These are phyloP conservation scores for Plutomurus gul DNA, from an alignment of 1,140 invertebrate genomes.

Conservation along the genomic window DNA sequence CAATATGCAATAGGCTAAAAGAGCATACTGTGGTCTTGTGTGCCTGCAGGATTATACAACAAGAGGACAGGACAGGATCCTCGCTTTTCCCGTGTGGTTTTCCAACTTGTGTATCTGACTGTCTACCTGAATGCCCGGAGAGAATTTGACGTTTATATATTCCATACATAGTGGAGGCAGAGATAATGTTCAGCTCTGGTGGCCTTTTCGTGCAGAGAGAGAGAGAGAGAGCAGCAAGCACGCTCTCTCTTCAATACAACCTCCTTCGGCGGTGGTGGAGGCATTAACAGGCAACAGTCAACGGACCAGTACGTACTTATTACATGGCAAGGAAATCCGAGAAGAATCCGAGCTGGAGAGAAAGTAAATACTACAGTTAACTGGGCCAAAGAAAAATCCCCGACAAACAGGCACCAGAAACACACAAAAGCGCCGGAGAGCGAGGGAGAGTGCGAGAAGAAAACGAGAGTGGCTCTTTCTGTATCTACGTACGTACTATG, in stretches of 20 bases:
- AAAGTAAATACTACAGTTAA: not conserved
- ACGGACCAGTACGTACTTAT: too few species aligned
- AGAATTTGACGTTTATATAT: conserved; percentile 8
- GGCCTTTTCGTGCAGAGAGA: too few species aligned
- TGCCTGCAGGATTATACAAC: not conserved
- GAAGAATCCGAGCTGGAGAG: too few species aligned
- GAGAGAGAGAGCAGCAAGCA: too few species aligned
- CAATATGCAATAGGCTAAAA: too few species aligned
- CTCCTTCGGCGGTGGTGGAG: too few species aligned
- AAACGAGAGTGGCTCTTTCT: not conserved
- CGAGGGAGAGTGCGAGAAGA: not conserved
- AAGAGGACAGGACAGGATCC: not conserved
- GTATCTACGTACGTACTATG: too few species aligned
- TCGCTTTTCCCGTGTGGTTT: conserved; percentile 1
- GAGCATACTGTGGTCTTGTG: not conserved
- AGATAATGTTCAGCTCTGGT: too few species aligned
- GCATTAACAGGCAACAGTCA: too few species aligned
- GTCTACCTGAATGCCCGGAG: conserved; percentile 8
- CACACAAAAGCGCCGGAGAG: not conserved
- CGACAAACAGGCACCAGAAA: conserved; percentile 13
- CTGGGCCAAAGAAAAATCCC: conserved; percentile 25
- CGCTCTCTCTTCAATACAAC: too few species aligned
- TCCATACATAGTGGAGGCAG: not conserved
- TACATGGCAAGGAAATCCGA: too few species aligned
- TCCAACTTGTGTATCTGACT: not conserved